phyloP scores from a whole-genome alignment of 2,113 vertebrate species.

The Scolopax mira region DNA sequence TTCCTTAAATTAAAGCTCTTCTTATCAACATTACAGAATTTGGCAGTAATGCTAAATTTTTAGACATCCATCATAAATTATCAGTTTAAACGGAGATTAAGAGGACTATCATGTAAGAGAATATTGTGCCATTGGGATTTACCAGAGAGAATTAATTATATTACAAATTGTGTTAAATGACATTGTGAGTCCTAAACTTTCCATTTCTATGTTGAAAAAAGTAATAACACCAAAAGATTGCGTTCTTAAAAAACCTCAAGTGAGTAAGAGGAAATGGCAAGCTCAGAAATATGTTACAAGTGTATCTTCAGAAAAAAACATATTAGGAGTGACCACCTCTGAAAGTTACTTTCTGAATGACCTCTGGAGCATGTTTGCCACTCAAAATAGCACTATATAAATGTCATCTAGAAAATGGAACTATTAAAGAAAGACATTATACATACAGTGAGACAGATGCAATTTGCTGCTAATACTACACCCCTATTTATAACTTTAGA shows the following conservation, averaged over 20 bases:
- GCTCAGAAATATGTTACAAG: neutral
- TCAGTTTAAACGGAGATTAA: constrained; percentile 24
- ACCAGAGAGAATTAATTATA: neutral
- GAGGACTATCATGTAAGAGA: neutral
- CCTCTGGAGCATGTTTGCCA: neutral
- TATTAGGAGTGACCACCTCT: neutral
- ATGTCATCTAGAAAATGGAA: neutral
- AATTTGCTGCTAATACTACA: neutral
- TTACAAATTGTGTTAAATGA: neutral
- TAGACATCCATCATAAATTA: constrained; percentile 13
- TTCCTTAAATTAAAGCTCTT: neutral
- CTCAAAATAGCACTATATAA: neutral
- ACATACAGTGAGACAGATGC: neutral
- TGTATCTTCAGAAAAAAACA: neutral
- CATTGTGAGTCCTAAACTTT: neutral
- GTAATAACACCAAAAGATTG: neutral
- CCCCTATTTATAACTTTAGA: neutral
- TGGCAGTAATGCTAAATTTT: neutral
- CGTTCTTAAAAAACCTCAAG: neutral
- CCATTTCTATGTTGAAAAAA: neutral
- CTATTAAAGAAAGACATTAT: neutral
- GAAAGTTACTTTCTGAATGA: neutral
- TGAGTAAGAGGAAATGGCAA: neutral
- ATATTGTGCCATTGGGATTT: neutral
- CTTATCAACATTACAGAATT: neutral